Conservation (phyloP, 2,797 vertebrate genomes). For the Tenualosa ilisha region DNA sequence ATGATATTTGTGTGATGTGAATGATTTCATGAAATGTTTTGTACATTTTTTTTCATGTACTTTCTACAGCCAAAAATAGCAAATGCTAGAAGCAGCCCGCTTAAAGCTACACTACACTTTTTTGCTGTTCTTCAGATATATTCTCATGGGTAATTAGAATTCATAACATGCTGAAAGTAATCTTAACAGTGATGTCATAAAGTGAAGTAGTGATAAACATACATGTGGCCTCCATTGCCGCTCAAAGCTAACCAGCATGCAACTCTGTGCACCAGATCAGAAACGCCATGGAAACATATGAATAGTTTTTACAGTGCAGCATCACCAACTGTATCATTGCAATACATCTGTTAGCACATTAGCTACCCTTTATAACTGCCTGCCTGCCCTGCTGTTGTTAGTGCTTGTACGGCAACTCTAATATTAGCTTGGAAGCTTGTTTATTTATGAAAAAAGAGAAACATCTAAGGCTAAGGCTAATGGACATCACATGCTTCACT, state of each 20-base stretch:
- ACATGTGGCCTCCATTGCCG: background rate
- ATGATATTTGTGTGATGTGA: too few relatives aligned
- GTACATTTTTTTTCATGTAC: too few relatives aligned
- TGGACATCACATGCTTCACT: background rate
- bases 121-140: background rate
- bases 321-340: background rate
- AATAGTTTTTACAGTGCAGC: background rate
- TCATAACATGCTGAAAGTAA: background rate
- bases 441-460: background rate
- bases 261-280: background rate
- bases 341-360: background rate
- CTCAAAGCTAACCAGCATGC: background rate
- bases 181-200: background rate
- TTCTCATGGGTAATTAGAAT: background rate
- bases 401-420: background rate
- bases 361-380: background rate
- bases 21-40: too few relatives aligned
- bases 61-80: too few relatives aligned
- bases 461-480: background rate
- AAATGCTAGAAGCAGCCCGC: background rate
- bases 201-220: background rate
- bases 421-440: background rate
- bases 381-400: background rate
- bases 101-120: background rate
- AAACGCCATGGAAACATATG: background rate